Base-by-base conservation (phyloP, 2,113 vertebrate genomes). In the Gadus macrocephalus region DNA sequence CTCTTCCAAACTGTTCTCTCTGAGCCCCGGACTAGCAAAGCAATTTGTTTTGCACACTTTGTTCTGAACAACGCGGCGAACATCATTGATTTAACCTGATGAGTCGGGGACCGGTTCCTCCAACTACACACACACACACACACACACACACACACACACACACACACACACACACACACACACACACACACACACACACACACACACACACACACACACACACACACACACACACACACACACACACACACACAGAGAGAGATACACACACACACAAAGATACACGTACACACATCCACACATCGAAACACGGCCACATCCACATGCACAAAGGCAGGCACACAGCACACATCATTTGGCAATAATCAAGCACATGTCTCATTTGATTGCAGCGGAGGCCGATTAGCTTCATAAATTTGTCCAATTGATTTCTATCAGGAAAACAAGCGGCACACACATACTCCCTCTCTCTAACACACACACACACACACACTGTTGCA, bases 371-470 rank as follows among this genome's bases (percentile, higher is more conserved):
- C 70, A 67, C 64, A 28, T 77, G 79, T 84, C 81, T 85, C 72
- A 73, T 86, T 76, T 86, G 79, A 87, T 86, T 85, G 79, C 66
- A 80, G 16, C 3, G 11, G 69, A 82, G 77, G 69, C 62, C 71
- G 65, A 83, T 74, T 80, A 68, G 69, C 70, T 81, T 77, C 53
- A 62, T 65, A 42, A 83, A 78, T 77, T 71, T 73, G 38, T 67
- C 69, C 83, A 74, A 75, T 74, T 80, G 68, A 70, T 78, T 72
- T 80, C 75, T 68, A 79, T 85, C 70, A 84, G 81, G 69, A 65
- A 76, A 71, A 82, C 65, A 70, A 71, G 76, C 78, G 64, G 70
- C 71, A 27, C n/a, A 35, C 31, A 35, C 31, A 35, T 35, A 35
- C 31, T 4, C 31, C 31, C 31, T 35, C 31, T 35, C 31, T 35